phyloP scores from a whole-genome alignment of 2,797 vertebrate genomes.

The Menidia menidia region DNA sequence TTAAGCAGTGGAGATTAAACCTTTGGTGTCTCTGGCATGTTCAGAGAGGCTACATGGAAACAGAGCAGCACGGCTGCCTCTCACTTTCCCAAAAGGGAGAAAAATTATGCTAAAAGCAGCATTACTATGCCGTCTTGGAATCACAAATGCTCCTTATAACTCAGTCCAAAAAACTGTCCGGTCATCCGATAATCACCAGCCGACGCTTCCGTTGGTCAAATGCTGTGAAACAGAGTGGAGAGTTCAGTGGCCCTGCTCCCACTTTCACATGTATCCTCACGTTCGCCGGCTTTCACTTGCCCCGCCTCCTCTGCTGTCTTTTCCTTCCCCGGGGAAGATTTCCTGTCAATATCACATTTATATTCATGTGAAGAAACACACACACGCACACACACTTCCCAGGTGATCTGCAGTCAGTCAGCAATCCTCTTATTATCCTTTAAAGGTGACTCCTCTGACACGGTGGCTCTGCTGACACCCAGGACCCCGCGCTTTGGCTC shows the following conservation, averaged over 20 bases:
- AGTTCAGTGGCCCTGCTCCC: background rate
- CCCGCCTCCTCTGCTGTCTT: slow-evolving; percentile 41
- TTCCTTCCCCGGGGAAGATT: slow-evolving; percentile 52
- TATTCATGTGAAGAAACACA: slow-evolving; percentile 66
- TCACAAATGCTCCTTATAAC: slow-evolving; percentile 75
- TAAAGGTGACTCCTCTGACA: slow-evolving; percentile 78
- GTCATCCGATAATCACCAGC: slow-evolving; percentile 58
- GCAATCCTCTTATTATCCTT: slow-evolving; percentile 73
- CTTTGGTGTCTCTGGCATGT: slow-evolving; percentile 32
- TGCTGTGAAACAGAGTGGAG: slow-evolving; percentile 44
- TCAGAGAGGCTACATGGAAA: slow-evolving; percentile 48
- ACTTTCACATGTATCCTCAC: slow-evolving; percentile 47
- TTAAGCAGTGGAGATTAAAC: slow-evolving; percentile 3
- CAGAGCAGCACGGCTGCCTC: slow-evolving; percentile 60
- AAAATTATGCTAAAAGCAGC: slow-evolving; percentile 74
- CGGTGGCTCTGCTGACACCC: slow-evolving; percentile 36
- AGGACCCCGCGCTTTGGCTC: slow-evolving; percentile 51
- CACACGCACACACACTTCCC: slow-evolving; percentile 17
- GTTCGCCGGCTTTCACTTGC: slow-evolving; percentile 41
- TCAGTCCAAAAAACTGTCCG: slow-evolving; percentile 40
- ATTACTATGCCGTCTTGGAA: slow-evolving; percentile 72
- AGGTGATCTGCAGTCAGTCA: slow-evolving; percentile 72
- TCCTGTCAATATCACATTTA: slow-evolving; percentile 78
- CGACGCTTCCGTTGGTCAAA: slow-evolving; percentile 57
- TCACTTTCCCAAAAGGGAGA: slow-evolving; percentile 62